Evolutionary conservation across 2,888 invertebrate species (phyloP).

Genomic region (Falcaria lacertinaria): DNA sequence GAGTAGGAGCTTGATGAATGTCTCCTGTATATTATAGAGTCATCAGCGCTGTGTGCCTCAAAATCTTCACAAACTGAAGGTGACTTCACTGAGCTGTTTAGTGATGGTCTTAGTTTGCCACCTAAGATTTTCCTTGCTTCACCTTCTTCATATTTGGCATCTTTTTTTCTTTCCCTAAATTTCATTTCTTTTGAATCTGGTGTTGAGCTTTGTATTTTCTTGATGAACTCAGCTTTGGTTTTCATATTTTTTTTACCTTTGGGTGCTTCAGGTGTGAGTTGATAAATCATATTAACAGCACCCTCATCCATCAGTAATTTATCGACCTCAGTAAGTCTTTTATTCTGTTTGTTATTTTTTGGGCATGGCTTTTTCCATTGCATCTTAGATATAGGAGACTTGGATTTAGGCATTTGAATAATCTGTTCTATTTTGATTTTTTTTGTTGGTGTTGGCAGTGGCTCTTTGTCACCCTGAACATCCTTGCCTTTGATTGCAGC

Average conservation of each 20-base stretch:
- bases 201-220: slow-evolving; percentile 77
- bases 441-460: slow-evolving; percentile 35
- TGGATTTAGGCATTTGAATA: slow-evolving; percentile 45
- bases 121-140: slow-evolving; percentile 56
- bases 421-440: slow-evolving; percentile 46
- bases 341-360: slow-evolving; percentile 72
- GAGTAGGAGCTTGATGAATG: slow-evolving; percentile 92
- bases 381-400: slow-evolving; percentile 56
- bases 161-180: slow-evolving; percentile 75
- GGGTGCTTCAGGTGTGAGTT: slow-evolving; percentile 82
- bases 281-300: slow-evolving; percentile 91
- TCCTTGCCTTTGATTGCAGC: slow-evolving; percentile 45
- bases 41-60: slow-evolving; percentile 83
- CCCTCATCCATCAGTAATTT: slow-evolving; percentile 90
- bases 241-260: slow-evolving; percentile 73
- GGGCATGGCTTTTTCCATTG: slow-evolving; percentile 72
- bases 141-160: slow-evolving; percentile 51
- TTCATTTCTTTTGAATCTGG: slow-evolving; percentile 67
- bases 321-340: slow-evolving; percentile 85
- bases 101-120: slow-evolving; percentile 57
- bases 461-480: slow-evolving; percentile 36
- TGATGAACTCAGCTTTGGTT: slow-evolving; percentile 81
- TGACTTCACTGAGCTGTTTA: slow-evolving; percentile 67
- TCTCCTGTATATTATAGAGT: slow-evolving; percentile 88
- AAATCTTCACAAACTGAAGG: slow-evolving; percentile 82